These are phyloP conservation scores for Lasioglossum malachurum DNA, from an alignment of 2,888 invertebrate genomes.

Conservation along the genomic window DNA sequence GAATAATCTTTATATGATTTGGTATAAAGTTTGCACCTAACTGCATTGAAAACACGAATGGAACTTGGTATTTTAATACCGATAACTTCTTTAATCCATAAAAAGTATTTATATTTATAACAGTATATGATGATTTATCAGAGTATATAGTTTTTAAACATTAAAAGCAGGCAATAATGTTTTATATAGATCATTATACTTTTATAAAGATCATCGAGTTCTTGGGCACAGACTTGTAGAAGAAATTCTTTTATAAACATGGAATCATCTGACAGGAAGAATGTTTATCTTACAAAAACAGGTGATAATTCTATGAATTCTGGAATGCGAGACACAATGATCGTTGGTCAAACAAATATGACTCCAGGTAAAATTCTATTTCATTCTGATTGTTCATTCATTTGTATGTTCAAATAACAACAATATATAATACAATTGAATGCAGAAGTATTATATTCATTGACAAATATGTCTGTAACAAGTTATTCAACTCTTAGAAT, in stretches of 20 bases:
- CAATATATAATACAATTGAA: neutral
- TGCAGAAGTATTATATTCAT: neutral
- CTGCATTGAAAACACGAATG: neutral
- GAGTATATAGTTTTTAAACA: neutral
- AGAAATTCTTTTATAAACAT: constrained; percentile 40
- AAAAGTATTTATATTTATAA: neutral
- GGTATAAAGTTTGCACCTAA: neutral
- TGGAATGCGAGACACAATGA: constrained; percentile 72
- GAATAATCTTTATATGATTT: neutral
- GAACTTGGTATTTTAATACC: neutral
- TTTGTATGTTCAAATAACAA: neutral
- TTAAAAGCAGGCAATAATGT: neutral
- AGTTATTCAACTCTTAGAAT: constrained; percentile 54
- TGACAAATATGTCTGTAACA: neutral
- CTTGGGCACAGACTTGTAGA: constrained; percentile 17
- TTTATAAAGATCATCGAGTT: constrained; percentile 26
- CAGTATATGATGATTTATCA: neutral
- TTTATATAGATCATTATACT: constrained; percentile 28
- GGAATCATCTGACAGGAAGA: constrained; percentile 73
- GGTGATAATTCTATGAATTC: constrained; percentile 69
- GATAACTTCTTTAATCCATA: neutral
- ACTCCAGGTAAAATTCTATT: constrained; percentile 59
- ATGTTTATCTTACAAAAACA: constrained; percentile 70
- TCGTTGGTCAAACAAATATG: constrained; percentile 69
- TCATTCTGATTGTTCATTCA: neutral